phyloP scores from a whole-genome alignment of 2,888 invertebrate genomes.

The Cybosia mesomella region DNA sequence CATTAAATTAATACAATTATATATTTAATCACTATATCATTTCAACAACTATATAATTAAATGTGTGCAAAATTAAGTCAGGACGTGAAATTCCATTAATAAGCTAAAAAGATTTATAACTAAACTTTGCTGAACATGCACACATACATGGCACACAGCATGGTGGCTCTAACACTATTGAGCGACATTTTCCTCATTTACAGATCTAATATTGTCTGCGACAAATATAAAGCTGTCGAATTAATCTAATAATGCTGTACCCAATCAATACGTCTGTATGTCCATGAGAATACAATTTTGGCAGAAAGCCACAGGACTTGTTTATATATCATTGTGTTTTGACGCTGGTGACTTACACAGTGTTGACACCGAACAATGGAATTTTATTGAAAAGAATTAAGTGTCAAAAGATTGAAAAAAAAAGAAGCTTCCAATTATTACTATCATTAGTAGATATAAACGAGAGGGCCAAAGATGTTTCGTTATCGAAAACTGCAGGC shows the following conservation, averaged over 20 bases:
- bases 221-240: not conserved
- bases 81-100: too few relatives aligned
- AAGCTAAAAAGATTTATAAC: too few relatives aligned
- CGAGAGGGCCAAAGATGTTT: too few relatives aligned
- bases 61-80: too few relatives aligned
- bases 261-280: slow-evolving; percentile 53
- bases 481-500: too few relatives aligned
- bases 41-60: too few relatives aligned
- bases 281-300: slow-evolving; percentile 65
- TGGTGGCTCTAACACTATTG: not conserved
- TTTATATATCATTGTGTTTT: slow-evolving; percentile 83
- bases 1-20: too few relatives aligned
- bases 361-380: slow-evolving; percentile 64
- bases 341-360: slow-evolving; percentile 65
- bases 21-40: too few relatives aligned
- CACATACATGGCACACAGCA: too few relatives aligned
- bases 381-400: slow-evolving; percentile 45
- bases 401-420: not conserved
- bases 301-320: slow-evolving; percentile 76
- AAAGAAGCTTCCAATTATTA: too few relatives aligned
- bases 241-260: slow-evolving; percentile 20
- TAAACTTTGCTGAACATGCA: not conserved
- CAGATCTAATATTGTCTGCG: not conserved
- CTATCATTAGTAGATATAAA: too few relatives aligned
- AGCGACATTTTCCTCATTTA: not conserved